Evolutionary conservation across 2,797 vertebrate species (phyloP), one percentile per base, ranked within the genome.

Genomic region (Margarornis squamiger): DNA sequence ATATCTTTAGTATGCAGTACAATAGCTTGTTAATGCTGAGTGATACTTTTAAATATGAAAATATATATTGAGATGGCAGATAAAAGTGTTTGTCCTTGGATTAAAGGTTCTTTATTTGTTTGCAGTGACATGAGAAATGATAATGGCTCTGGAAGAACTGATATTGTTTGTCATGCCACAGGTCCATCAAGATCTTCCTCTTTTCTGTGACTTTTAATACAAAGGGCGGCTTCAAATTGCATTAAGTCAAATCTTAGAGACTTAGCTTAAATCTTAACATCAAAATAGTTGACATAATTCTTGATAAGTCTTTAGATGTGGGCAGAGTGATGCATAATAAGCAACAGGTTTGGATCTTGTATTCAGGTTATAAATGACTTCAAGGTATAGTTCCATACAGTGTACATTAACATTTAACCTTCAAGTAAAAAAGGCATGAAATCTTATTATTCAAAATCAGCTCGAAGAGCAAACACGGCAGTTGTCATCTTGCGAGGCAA

Each of bases 51-150:
- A 90, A 84, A 89, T 78, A 92, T 23, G 36, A 93, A 95, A 96
- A 88, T 66, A 2, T 62, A 84, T 55, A 86, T 71, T 67, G 62
- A 87, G 62, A 91, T 93, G 73, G 83, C 58, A 97, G 87, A 93
- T 94, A 93, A 66, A 88, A 95, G 55, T 23, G 39, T 73, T 90
- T 91, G 86, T 51, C 95, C 93, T 95, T 87, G 92, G 93, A 96
- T 95, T 96, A 96, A 85, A 94, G 51, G 34, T 68, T 84, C n/a
- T 78, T 94, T 94, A 96, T 95, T 96, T 94, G 72, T 95, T 95
- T 94, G 51, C 59, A 93, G 26, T 70, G 93, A 95, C 93, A 94
- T 89, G 92, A 96, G 85, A 95, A 95, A 94, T 86, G 39, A 93
- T 95, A 96, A 94, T 27, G 21, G 77, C 48, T 95, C n/a, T 3